Conservation (phyloP, 2,797 vertebrate species). For the Gadopsis bispinosus region DNA sequence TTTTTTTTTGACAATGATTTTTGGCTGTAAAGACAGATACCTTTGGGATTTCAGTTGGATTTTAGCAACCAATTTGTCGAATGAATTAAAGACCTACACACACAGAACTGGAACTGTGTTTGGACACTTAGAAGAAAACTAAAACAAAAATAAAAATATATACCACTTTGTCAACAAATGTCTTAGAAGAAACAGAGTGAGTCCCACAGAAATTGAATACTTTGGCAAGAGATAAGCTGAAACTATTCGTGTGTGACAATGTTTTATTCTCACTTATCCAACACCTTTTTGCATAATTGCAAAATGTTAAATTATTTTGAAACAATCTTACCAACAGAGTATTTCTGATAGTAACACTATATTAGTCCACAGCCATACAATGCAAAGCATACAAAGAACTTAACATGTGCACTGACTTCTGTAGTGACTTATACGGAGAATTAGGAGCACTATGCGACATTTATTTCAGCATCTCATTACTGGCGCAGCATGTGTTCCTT, state of each 20-base stretch:
- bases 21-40: neutral
- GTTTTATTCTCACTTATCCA: neutral
- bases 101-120: neutral
- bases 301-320: neutral
- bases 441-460: slow-evolving; percentile 23
- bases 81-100: neutral
- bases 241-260: neutral
- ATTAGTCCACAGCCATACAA: slow-evolving; percentile 1
- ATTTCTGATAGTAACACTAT: neutral
- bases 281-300: neutral
- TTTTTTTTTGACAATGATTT: neutral
- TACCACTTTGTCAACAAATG: neutral
- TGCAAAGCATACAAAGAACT: slow-evolving; percentile 4
- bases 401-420: slow-evolving; percentile 19
- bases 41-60: neutral
- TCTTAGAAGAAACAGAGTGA: neutral
- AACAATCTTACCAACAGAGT: neutral
- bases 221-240: neutral
- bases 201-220: neutral
- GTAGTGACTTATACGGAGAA: slow-evolving; percentile 16
- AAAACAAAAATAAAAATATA: neutral
- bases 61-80: neutral
- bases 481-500: slow-evolving; percentile 34
- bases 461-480: slow-evolving; percentile 40
- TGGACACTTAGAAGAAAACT: neutral